These are phyloP conservation scores for Mantis religiosa DNA, from an alignment of 2,888 invertebrate genomes.

Conservation along the genomic window DNA sequence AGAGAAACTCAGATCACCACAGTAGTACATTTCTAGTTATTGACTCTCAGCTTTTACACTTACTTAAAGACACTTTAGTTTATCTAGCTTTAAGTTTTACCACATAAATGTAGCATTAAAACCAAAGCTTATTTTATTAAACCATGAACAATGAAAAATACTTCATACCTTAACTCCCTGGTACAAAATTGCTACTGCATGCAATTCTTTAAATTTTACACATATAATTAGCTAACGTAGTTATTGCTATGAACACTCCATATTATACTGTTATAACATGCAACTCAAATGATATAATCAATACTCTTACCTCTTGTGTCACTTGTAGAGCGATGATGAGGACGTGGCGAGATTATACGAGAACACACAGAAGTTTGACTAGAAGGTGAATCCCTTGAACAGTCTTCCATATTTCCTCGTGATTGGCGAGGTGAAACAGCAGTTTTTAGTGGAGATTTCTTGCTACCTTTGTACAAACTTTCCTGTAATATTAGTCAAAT, in stretches of 20 bases:
- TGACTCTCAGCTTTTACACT: too few relatives aligned
- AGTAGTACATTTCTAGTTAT: too few relatives aligned
- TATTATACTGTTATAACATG: background rate
- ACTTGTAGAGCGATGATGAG: conserved; percentile 37
- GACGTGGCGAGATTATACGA: conserved; percentile 34
- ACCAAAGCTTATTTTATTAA: too few relatives aligned
- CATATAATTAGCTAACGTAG: background rate
- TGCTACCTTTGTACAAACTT: conserved; percentile 30
- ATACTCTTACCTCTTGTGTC: conserved; percentile 35
- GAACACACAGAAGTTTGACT: conserved; percentile 33
- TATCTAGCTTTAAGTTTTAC: too few relatives aligned
- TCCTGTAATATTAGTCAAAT: conserved; percentile 29
- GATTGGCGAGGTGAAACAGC: conserved; percentile 28
- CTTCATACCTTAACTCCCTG: too few relatives aligned
- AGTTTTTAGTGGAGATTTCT: conserved; percentile 34
- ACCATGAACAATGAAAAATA: too few relatives aligned
- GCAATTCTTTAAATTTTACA: background rate
- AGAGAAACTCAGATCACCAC: too few relatives aligned
- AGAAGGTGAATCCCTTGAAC: conserved; percentile 25
- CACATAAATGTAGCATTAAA: too few relatives aligned
- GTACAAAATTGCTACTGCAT: too few relatives aligned
- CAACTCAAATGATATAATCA: background rate
- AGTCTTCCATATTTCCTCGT: conserved; percentile 30
- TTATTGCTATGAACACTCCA: background rate
- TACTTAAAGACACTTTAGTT: too few relatives aligned